Percentiles rank a stretch among this genome's conserved stretches.
These are phyloP conservation scores for Dascyllus trimaculatus DNA, from an alignment of 2,113 vertebrate genomes.

Conservation along the genomic window DNA sequence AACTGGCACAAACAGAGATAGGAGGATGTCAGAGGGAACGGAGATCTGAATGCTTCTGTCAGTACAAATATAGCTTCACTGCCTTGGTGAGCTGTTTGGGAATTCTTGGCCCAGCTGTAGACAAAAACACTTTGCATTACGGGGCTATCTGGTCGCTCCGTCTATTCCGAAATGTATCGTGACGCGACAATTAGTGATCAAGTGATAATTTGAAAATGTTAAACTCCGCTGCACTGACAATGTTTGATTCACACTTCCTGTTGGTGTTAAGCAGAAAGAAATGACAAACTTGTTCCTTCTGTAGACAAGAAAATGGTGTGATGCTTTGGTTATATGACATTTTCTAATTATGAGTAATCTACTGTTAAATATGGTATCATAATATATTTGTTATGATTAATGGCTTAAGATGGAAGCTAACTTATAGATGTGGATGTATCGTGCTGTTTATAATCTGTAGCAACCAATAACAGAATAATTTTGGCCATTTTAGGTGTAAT, in stretches of 20 bases:
- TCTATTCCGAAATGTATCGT: background rate
- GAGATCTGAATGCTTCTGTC: conserved; percentile 31
- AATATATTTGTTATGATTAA: too few species aligned
- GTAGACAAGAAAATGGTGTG: background rate
- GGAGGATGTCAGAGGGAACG: conserved; percentile 38
- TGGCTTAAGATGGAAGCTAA: too few species aligned
- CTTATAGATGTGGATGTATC: too few species aligned
- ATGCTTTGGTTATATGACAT: background rate
- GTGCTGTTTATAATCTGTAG: too few species aligned
- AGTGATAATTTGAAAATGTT: background rate
- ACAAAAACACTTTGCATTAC: conserved; percentile 16
- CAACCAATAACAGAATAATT: too few species aligned
- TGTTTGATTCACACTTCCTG: background rate
- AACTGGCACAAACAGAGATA: conserved; percentile 24
- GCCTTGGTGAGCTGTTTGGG: conserved; percentile 29
- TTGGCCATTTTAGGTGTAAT: too few species aligned
- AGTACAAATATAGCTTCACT: conserved; percentile 43
- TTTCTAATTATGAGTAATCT: too few species aligned
- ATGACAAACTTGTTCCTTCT: background rate
- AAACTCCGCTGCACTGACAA: background rate
- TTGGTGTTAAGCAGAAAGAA: background rate
- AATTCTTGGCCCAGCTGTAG: conserved; percentile 17
- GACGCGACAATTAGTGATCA: background rate
- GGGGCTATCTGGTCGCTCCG: conserved; percentile 1
- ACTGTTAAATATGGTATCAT: too few species aligned